Evolutionary conservation across 2,888 invertebrate genomes (phyloP).

Genomic region (Ectemnius continuus): DNA sequence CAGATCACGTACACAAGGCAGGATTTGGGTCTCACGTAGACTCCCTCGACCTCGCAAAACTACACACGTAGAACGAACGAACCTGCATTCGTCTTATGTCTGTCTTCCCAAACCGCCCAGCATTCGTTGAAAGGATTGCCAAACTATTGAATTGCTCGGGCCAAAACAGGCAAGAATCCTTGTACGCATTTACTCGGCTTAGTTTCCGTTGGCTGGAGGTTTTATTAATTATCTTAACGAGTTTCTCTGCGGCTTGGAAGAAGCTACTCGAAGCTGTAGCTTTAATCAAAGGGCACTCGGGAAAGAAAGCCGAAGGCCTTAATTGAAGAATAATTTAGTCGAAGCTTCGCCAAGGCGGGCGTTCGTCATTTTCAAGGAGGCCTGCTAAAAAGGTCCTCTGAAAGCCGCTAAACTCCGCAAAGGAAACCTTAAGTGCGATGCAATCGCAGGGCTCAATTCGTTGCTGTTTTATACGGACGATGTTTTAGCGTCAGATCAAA

Average conservation of each 20-base stretch:
- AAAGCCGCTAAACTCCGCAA: conserved; percentile 29
- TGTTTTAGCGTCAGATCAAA: conserved; percentile 48
- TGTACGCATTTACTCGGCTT: too few species aligned
- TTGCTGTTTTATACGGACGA: conserved; percentile 22
- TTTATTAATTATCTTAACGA: too few species aligned
- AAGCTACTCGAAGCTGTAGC: too few species aligned
- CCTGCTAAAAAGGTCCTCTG: conserved; percentile 15
- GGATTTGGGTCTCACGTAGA: conserved; percentile 1
- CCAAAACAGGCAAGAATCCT: too few species aligned
- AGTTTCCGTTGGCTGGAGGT: too few species aligned
- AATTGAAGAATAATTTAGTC: conserved; percentile 7
- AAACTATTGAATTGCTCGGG: too few species aligned
- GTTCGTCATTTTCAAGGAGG: too few species aligned
- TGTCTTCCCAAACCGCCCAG: neutral
- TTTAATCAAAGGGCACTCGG: neutral
- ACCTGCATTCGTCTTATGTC: neutral
- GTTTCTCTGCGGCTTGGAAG: too few species aligned
- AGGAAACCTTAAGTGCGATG: conserved; percentile 40
- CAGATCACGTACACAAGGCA: neutral
- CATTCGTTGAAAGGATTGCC: too few species aligned
- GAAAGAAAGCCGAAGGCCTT: conserved; percentile 1
- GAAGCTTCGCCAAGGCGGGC: neutral
- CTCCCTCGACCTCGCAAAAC: neutral
- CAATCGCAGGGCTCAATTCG: conserved; percentile 38
- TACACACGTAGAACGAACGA: neutral